A percentile compares a stretch with the other conserved stretches of the same genome.
phyloP scores from a whole-genome alignment of 2,797 vertebrate genomes.

The Phrynocephalus forsythii region DNA sequence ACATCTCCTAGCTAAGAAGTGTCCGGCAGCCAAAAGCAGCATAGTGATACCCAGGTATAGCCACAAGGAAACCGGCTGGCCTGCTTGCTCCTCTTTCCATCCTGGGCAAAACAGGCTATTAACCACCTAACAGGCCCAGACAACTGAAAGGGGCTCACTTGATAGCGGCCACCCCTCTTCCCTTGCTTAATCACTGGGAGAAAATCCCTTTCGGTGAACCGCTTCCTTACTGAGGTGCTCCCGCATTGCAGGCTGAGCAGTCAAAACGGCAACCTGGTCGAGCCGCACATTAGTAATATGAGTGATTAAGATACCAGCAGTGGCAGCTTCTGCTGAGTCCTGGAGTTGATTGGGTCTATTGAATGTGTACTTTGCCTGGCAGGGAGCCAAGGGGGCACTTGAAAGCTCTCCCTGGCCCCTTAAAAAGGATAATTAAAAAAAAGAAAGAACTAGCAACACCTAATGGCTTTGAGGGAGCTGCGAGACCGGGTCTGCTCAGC shows the following conservation, averaged over 20 bases:
- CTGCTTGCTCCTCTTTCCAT: not conserved
- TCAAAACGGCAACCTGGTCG: slow-evolving; percentile 72
- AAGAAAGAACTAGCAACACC: not conserved
- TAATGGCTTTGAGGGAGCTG: slow-evolving; percentile 69
- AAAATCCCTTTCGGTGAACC: slow-evolving; percentile 78
- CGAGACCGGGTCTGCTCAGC: slow-evolving; percentile 46
- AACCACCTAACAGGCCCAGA: not conserved
- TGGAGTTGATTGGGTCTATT: slow-evolving; percentile 57
- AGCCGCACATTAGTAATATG: slow-evolving; percentile 75
- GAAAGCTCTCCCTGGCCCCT: slow-evolving; percentile 29
- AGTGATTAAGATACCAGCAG: slow-evolving; percentile 77
- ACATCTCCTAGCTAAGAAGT: no score
- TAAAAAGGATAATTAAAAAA: slow-evolving; percentile 32
- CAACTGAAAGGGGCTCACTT: not conserved
- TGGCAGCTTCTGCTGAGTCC: slow-evolving; percentile 51
- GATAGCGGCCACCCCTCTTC: not conserved
- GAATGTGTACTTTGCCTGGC: slow-evolving; percentile 70
- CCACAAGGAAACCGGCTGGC: not conserved
- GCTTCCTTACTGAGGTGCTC: slow-evolving; percentile 60
- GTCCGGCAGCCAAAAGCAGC: not conserved
- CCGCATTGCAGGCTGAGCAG: slow-evolving; percentile 15
- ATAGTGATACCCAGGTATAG: no score
- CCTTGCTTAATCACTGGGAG: slow-evolving; percentile 44
- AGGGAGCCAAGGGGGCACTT: slow-evolving; percentile 50
- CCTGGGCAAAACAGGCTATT: no score